A percentile compares a stretch with the other conserved stretches of the same genome.
Evolutionary conservation across 2,113 vertebrate genomes (phyloP).

Genomic region (Caracal caracal): DNA sequence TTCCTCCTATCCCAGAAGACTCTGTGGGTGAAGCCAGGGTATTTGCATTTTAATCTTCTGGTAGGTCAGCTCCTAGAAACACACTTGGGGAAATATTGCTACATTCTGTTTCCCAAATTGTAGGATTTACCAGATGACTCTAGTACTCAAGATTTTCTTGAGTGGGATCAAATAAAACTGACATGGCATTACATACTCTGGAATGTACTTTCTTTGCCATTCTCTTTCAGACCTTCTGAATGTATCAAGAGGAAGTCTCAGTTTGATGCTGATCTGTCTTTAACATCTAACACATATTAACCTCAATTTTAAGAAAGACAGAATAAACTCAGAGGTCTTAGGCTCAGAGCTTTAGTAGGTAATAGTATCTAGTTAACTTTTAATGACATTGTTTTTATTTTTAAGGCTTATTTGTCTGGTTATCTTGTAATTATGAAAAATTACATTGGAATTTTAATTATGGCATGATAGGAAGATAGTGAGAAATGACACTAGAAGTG

Average conservation of each 20-base stretch:
- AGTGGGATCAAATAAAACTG: neutral
- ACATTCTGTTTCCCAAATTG: neutral
- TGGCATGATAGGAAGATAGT: neutral
- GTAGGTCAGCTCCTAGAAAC: neutral
- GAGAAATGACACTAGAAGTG: neutral
- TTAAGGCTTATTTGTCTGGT: neutral
- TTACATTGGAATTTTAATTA: conserved; percentile 3
- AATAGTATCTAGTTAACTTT: neutral
- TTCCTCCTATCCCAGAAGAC: neutral
- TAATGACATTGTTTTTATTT: neutral
- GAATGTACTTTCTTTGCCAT: neutral
- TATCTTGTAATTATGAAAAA: neutral
- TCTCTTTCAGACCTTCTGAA: neutral
- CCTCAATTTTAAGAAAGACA: neutral
- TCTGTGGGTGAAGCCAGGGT: neutral
- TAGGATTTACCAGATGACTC: conserved; percentile 34
- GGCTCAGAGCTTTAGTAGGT: neutral
- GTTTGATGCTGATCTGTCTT: neutral
- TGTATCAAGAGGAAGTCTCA: neutral
- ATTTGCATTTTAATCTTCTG: neutral
- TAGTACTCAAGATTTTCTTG: neutral
- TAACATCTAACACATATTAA: neutral
- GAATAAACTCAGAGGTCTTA: neutral
- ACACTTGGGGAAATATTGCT: neutral
- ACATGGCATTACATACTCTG: neutral